Evolutionary conservation across 2,888 invertebrate species (phyloP).

Genomic region (Dromius quadrimaculatus): DNA sequence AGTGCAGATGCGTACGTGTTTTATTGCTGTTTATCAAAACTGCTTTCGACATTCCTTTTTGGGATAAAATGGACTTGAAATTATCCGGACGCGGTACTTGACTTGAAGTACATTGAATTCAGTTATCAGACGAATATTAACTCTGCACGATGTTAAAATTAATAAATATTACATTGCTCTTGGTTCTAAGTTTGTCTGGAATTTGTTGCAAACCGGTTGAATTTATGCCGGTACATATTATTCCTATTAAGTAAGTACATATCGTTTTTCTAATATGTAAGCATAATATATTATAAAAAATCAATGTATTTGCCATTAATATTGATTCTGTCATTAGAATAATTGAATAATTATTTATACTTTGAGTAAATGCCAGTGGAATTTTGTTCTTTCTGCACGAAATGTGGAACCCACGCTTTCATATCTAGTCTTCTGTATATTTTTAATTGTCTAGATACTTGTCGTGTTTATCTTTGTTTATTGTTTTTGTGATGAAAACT

Average conservation of each 20-base stretch:
- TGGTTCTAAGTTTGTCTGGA: neutral
- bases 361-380: too few relatives aligned
- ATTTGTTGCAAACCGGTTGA: neutral
- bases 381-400: too few relatives aligned
- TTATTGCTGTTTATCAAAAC: slow-evolving; percentile 20
- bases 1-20: neutral
- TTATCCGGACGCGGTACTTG: neutral
- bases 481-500: too few relatives aligned
- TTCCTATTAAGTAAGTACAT: slow-evolving; percentile 23
- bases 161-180: neutral
- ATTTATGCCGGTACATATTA: slow-evolving; percentile 5
- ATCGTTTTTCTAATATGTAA: slow-evolving; percentile 3
- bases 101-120: neutral
- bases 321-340: too few relatives aligned
- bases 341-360: too few relatives aligned
- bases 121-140: neutral
- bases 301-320: neutral
- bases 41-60: slow-evolving; percentile 29
- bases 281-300: neutral
- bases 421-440: too few relatives aligned
- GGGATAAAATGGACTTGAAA: slow-evolving; percentile 25
- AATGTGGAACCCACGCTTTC: too few relatives aligned
- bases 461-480: too few relatives aligned
- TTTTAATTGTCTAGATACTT: too few relatives aligned
- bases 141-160: neutral